phyloP scores from a whole-genome alignment of 2,797 vertebrate species.

The Podargus strigoides region DNA sequence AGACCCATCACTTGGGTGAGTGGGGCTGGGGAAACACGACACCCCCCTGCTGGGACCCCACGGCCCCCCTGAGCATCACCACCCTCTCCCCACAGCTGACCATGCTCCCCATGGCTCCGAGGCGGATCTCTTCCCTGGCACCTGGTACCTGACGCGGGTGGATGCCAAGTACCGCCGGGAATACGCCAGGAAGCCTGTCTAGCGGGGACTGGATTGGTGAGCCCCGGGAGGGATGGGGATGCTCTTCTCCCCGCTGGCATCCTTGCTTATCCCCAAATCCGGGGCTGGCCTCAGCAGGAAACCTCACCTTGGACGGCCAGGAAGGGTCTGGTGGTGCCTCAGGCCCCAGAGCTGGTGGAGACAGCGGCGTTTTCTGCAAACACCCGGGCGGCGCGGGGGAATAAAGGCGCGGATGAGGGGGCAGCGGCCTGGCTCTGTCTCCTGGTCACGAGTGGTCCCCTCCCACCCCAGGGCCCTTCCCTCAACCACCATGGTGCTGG shows the following conservation, averaged over 20 bases:
- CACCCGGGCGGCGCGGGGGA: fast-evolving
- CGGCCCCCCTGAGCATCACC: fast-evolving
- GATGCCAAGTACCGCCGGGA: conserved; percentile 71
- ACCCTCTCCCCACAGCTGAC: conserved; percentile 43
- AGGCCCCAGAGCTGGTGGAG: not conserved
- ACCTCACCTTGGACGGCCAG: not conserved
- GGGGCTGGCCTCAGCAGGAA: fast-evolving
- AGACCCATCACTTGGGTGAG: conserved; percentile 74
- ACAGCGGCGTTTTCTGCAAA: fast-evolving
- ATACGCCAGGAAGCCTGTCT: conserved; percentile 64
- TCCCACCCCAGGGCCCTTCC: fast-evolving
- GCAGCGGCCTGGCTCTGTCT: not conserved
- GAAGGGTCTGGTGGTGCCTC: not conserved
- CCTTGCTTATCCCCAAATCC: not conserved
- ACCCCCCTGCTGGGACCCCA: fast-evolving
- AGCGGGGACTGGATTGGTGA: fast-evolving
- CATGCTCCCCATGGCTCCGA: conserved; percentile 68
- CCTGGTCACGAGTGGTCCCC: not conserved
- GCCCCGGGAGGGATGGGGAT: not conserved
- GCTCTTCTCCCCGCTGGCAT: not conserved
- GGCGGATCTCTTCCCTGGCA: conserved; percentile 72
- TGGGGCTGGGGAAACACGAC: fast-evolving
- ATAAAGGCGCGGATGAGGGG: not conserved
- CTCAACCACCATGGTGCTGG: fast-evolving
- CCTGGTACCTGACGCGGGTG: conserved; percentile 75